Evolutionary conservation across 2,797 vertebrate genomes (phyloP).

Genomic region (Sandelia bainsii): DNA sequence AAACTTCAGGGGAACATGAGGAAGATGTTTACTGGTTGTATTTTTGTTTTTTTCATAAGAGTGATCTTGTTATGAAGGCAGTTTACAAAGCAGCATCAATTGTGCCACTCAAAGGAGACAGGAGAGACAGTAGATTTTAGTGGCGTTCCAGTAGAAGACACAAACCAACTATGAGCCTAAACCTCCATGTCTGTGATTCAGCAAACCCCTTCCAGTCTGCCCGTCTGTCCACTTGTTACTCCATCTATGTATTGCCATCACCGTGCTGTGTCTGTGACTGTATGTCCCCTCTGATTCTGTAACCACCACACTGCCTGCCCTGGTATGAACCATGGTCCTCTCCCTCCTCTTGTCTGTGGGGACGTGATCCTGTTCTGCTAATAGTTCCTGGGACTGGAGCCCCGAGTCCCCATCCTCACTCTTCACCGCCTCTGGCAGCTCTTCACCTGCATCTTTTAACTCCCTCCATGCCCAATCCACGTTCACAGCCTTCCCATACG

Average conservation of each 20-base stretch:
- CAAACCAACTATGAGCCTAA: slow-evolving; percentile 24
- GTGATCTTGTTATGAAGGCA: slow-evolving; percentile 50
- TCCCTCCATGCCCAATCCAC: slow-evolving; percentile 85
- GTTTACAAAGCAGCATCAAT: slow-evolving; percentile 54
- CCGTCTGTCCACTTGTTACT: slow-evolving; percentile 49
- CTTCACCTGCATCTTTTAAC: slow-evolving; percentile 84
- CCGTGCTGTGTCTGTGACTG: slow-evolving; percentile 72
- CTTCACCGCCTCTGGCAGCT: slow-evolving; percentile 82
- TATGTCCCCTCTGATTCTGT: slow-evolving; percentile 72
- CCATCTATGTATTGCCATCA: slow-evolving; percentile 60
- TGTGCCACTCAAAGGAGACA: slow-evolving; percentile 19
- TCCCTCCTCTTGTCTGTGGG: slow-evolving; percentile 62
- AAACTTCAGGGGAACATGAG: slow-evolving; percentile 2
- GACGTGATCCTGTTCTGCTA: slow-evolving; percentile 72
- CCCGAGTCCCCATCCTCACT: slow-evolving; percentile 81
- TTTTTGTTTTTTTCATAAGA: slow-evolving; percentile 24
- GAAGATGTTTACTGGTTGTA: not conserved
- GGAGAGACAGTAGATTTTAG: slow-evolving; percentile 31
- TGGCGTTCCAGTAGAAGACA: slow-evolving; percentile 34
- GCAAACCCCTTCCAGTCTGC: slow-evolving; percentile 56
- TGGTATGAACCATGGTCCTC: slow-evolving; percentile 65
- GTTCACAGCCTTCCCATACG: slow-evolving; percentile 81
- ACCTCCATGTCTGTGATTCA: slow-evolving; percentile 57
- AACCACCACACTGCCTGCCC: slow-evolving; percentile 66
- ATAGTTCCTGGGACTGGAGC: slow-evolving; percentile 84